Evolutionary conservation across 2,113 vertebrate genomes (phyloP).

Genomic region (Oncorhynchus clarkii): DNA sequence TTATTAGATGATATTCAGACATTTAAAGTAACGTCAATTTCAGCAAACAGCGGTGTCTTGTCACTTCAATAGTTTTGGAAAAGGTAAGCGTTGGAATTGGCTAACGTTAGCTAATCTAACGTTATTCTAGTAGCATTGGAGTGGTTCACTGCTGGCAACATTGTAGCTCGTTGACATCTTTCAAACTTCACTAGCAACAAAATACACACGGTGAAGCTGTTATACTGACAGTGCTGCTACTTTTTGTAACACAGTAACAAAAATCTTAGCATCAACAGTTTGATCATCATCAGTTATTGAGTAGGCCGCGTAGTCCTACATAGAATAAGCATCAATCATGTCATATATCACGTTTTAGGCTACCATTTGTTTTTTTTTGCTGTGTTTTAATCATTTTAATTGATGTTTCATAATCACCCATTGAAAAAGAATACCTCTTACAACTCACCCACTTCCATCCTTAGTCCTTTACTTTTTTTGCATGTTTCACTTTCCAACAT

Average conservation of each 20-base stretch:
- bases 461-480: too few relatives aligned
- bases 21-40: not conserved
- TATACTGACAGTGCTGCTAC: too few relatives aligned
- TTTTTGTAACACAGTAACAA: too few relatives aligned
- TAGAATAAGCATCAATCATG: not conserved
- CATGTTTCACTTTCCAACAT: not conserved
- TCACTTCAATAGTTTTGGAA: not conserved
- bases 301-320: too few relatives aligned
- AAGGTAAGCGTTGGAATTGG: not conserved
- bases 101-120: not conserved
- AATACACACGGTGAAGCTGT: not conserved
- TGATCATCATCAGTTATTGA: too few relatives aligned
- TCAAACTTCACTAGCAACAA: not conserved
- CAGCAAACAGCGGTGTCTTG: not conserved
- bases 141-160: not conserved
- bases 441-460: too few relatives aligned
- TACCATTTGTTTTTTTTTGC: not conserved
- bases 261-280: too few relatives aligned
- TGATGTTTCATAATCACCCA: not conserved
- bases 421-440: not conserved
- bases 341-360: not conserved
- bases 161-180: not conserved
- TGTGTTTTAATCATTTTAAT: not conserved
- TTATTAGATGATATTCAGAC: not conserved
- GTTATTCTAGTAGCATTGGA: not conserved